Conservation (phyloP, 2,113 vertebrate species). For the Dolichallabes microphthalmus region DNA sequence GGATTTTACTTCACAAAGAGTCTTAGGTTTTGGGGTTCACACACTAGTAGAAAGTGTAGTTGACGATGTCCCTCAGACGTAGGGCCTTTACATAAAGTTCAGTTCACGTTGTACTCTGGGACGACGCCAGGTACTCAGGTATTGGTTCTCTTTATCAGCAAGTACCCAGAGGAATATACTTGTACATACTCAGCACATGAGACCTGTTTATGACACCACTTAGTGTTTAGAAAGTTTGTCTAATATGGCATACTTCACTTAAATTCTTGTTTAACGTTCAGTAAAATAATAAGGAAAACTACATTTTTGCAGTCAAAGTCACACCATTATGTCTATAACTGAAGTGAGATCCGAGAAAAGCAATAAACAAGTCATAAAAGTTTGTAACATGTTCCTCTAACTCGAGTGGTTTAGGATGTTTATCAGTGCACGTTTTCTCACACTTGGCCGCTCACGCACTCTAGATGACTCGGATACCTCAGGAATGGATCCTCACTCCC, state of each 20-base stretch:
- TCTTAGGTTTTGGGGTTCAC: too few relatives aligned
- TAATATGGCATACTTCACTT: neutral
- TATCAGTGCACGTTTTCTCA: neutral
- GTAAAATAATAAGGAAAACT: neutral
- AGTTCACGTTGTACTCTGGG: too few relatives aligned
- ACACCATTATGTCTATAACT: neutral
- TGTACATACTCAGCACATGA: neutral
- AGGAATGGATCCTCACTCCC: neutral
- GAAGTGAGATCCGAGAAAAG: neutral
- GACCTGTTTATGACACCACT: neutral
- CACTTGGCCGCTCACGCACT: neutral
- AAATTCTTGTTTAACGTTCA: neutral
- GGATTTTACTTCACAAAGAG: too few relatives aligned
- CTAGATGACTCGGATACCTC: neutral
- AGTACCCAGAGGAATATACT: too few relatives aligned
- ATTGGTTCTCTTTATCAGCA: too few relatives aligned
- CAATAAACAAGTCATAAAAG: neutral
- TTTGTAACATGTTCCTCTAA: neutral
- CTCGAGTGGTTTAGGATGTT: neutral
- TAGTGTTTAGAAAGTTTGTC: neutral
- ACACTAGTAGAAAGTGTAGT: too few relatives aligned
- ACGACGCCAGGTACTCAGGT: too few relatives aligned
- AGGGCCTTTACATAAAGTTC: too few relatives aligned
- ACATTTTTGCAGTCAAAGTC: too few relatives aligned
- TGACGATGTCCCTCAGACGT: too few relatives aligned